Evolutionary conservation across 2,888 invertebrate genomes (phyloP), one percentile per base, ranked within the genome.

Genomic region (Watsonalla binaria): DNA sequence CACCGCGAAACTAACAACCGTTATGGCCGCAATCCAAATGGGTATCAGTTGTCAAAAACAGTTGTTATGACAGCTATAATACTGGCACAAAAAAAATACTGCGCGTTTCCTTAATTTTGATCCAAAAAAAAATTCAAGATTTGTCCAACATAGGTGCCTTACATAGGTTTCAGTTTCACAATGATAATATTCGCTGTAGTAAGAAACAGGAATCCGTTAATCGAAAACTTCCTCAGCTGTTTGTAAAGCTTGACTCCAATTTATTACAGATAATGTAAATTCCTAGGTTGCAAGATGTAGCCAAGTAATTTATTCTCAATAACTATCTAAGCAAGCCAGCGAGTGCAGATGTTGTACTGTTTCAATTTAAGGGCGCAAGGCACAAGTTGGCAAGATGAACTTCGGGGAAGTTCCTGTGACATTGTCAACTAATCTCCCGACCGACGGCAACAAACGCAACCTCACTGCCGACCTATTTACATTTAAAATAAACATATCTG

Each of bases 391-490:
- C 65, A 65, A 75, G 84, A 81, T 84, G 82, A 90, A 88, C 84
- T 89, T 86, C 74, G 74, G 68, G 66, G 74, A 86, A 88, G 78
- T 77, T 80, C 76, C 70, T 78, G 78, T 84, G 86, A 87, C 88
- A 86, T 84, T 88, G 88, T 88, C 86, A 85, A 86, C 85, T 89
- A 87, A 89, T 87, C 88, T 88, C 78, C 77, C 66, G 74, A 76
- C 79, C 76, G 75, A 72, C 79, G 78, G 78, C 76, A 67, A 75
- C 78, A 75, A 76, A 72, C 74, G 65, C 68, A 62, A 62, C 69
- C 68, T 68, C 71, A 67, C 67, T 67, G 66, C 68, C 60, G 63
- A 62, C 60, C 63, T 65, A 66, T 68, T 49, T 49, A 49, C 49
- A 49, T 49, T 49, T 49, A 15, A 49, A 37, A 49, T 49, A 49